Base-by-base conservation (phyloP, 92 coral and sea anemone genomes). In the Heteractis magnifica region DNA sequence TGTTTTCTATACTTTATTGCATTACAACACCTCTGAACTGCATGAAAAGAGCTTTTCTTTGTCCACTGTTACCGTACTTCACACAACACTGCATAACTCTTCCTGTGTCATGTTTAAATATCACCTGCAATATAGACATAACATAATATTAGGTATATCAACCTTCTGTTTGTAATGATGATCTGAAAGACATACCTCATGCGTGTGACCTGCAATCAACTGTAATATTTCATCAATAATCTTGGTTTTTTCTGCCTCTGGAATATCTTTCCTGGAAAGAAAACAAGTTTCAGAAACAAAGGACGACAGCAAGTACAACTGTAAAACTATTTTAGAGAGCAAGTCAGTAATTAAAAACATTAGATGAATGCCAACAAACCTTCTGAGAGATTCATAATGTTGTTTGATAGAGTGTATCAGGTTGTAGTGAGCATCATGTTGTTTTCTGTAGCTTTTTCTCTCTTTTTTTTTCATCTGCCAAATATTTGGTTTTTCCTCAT, bases 41-140 rank as follows among this genome's bases (percentile, higher is more conserved):
- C 53, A 90, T 88, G 90, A 96, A 96, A 77, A 96, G 52, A 18
- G 92, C 89, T 71, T 79, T 90, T 64, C 94, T 94, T 77, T 96
- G 99, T 72, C 90, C 90, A 14, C 58, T 75, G 41, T 89, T 90
- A 26, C 99, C 99, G 86, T 86, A 91, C 79, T 96, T 94, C 65
- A 96, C 88, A 82, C 99, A 96, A 51, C 92, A 87, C 86, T 96
- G 98, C 81, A 96, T 90, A 49, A 94, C 99, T 75, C 99, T 92
- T 15, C 94, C 97, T 51, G 99, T 90, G 83, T 96, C 99, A 79
- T 96, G 99, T 81, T 96, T 96, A 88, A 96, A 96, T 71, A 96
- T 95, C 51, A 96, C 99, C 99, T 96, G 71, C 18, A 51, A 76
- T 14, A 68, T 18, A 60, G 9, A 11, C 10, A 14, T 10, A 34